phyloP scores from a whole-genome alignment of 2,888 invertebrate genomes.

The Rotaria sp. region DNA sequence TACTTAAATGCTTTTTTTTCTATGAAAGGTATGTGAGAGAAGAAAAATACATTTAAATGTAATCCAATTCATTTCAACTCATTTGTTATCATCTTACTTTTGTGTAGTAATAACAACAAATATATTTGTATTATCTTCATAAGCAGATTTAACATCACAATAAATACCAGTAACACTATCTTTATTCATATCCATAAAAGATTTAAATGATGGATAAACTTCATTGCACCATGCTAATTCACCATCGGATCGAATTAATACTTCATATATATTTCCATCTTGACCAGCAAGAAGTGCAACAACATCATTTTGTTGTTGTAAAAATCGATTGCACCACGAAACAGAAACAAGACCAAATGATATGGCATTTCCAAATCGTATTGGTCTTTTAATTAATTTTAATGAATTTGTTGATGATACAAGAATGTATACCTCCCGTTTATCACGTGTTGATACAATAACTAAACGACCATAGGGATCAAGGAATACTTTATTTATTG shows the following conservation, averaged over 20 bases:
- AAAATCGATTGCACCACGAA: slow-evolving; percentile 9
- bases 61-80: neutral
- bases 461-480: neutral
- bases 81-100: neutral
- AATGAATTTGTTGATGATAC: neutral
- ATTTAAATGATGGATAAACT: neutral
- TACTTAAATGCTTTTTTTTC: no score
- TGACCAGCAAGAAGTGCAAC: slow-evolving; percentile 3
- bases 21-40: no score
- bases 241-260: neutral
- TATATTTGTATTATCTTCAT: slow-evolving; percentile 28
- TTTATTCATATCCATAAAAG: neutral
- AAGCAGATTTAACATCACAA: slow-evolving; percentile 21
- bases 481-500: neutral
- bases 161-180: neutral
- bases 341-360: neutral
- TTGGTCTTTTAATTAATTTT: neutral
- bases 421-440: neutral
- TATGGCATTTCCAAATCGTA: neutral
- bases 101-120: slow-evolving; percentile 23
- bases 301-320: slow-evolving; percentile 5
- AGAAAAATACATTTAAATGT: no score
- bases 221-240: neutral
- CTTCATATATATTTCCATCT: neutral
- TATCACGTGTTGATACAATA: neutral